Conservation (phyloP, 2,888 invertebrate species). For the Spicauda simplicius region DNA sequence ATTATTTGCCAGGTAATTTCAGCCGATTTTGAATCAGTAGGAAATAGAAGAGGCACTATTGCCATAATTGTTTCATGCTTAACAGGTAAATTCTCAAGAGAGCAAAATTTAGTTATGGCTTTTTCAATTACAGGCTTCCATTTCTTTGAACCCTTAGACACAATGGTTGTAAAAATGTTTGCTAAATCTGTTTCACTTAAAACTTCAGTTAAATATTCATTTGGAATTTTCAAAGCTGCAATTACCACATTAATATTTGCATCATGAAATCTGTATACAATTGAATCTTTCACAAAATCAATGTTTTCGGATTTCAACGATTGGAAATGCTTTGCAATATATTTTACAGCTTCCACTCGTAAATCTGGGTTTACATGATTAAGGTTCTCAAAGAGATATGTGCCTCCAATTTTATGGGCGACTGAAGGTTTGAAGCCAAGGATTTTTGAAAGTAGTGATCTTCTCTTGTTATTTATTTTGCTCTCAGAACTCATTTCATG, state of each 20-base stretch:
- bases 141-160: slow-evolving; percentile 68
- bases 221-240: slow-evolving; percentile 79
- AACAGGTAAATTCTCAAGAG: slow-evolving; percentile 68
- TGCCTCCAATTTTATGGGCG: slow-evolving; percentile 77
- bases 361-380: slow-evolving; percentile 89
- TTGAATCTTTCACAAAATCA: slow-evolving; percentile 86
- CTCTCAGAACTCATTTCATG: slow-evolving; percentile 74
- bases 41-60: slow-evolving; percentile 87
- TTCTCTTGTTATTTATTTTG: slow-evolving; percentile 56
- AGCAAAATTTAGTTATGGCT: slow-evolving; percentile 78
- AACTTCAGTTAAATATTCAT: slow-evolving; percentile 63
- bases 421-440: slow-evolving; percentile 84
- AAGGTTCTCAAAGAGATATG: slow-evolving; percentile 87
- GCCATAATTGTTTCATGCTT: slow-evolving; percentile 85
- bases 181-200: slow-evolving; percentile 75
- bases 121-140: slow-evolving; percentile 71
- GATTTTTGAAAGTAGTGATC: slow-evolving; percentile 70
- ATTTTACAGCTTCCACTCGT: slow-evolving; percentile 87
- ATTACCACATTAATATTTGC: slow-evolving; percentile 86
- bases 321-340: slow-evolving; percentile 83
- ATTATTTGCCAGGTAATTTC: slow-evolving; percentile 64
- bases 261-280: slow-evolving; percentile 88
- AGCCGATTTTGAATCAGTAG: slow-evolving; percentile 65
- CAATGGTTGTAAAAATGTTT: slow-evolving; percentile 76
- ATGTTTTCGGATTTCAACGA: slow-evolving; percentile 78